Conservation (phyloP, 2,113 vertebrate species). For the Eurypyga helias region DNA sequence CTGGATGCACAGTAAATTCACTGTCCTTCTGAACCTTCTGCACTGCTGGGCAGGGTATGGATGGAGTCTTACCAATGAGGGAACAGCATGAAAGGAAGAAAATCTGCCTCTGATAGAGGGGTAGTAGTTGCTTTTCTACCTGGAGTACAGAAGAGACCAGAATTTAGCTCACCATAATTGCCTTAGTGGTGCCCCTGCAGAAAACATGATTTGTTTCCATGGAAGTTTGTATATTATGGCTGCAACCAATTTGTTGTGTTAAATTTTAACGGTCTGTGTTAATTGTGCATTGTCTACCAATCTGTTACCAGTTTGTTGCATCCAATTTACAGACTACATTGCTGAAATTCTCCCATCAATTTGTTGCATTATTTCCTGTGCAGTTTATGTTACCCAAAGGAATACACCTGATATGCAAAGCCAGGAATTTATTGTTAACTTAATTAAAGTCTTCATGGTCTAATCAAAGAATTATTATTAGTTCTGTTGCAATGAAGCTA, state of each 20-base stretch:
- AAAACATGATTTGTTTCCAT: background rate
- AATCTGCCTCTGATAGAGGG: background rate
- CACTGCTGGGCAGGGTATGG: background rate
- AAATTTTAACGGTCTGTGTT: background rate
- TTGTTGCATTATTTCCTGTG: background rate
- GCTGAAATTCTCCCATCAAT: background rate
- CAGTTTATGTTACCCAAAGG: background rate
- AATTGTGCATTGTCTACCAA: background rate
- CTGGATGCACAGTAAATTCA: background rate
- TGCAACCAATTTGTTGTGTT: background rate
- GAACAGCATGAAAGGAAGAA: background rate
- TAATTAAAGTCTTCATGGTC: background rate
- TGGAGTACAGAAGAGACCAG: background rate
- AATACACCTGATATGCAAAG: background rate
- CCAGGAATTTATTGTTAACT: background rate
- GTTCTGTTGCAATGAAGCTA: background rate
- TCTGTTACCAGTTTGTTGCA: background rate
- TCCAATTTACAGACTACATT: background rate
- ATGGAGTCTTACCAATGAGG: background rate
- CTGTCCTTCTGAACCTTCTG: background rate
- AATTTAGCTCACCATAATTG: background rate
- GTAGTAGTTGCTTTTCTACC: background rate
- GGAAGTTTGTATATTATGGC: background rate
- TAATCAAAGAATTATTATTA: background rate
- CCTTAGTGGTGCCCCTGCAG: background rate